Percentiles rank a stretch among this genome's conserved stretches.
Conservation (phyloP, 2,113 vertebrate genomes). For the Istiophorus platypterus region DNA sequence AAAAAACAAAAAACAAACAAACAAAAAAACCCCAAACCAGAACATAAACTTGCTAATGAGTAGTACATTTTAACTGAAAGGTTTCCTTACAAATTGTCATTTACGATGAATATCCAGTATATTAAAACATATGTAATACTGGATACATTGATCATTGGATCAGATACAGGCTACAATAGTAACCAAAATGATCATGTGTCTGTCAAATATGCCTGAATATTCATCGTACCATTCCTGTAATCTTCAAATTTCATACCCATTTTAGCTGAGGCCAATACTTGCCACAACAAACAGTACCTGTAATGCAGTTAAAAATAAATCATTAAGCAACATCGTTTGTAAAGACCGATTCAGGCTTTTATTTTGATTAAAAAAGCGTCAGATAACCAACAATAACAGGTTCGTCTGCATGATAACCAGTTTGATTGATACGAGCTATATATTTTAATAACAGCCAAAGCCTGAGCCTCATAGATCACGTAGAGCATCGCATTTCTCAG, state of each 20-base stretch:
- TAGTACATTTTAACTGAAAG: background rate
- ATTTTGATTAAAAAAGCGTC: slow-evolving; percentile 2
- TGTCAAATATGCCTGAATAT: background rate
- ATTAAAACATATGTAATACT: no score
- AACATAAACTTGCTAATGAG: no score
- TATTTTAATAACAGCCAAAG: slow-evolving; percentile 60
- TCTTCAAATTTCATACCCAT: background rate
- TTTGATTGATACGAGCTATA: slow-evolving; percentile 59
- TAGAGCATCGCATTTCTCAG: slow-evolving; percentile 49
- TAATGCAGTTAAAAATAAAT: background rate
- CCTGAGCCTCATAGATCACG: slow-evolving; percentile 42
- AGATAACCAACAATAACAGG: slow-evolving; percentile 21
- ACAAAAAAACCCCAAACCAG: no score
- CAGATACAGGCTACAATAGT: background rate
- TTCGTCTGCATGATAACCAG: slow-evolving; percentile 38
- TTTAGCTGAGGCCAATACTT: background rate
- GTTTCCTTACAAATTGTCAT: no score
- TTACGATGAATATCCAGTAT: no score
- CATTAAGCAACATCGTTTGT: background rate
- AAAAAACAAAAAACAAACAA: no score
- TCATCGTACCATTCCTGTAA: background rate
- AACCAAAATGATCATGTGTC: background rate
- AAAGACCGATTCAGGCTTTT: background rate
- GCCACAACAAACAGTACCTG: background rate
- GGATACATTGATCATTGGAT: background rate